Percentiles rank a stretch among this genome's conserved stretches.
phyloP scores from a whole-genome alignment of 1,140 invertebrate genomes.

The Caenorhabditis latens region DNA sequence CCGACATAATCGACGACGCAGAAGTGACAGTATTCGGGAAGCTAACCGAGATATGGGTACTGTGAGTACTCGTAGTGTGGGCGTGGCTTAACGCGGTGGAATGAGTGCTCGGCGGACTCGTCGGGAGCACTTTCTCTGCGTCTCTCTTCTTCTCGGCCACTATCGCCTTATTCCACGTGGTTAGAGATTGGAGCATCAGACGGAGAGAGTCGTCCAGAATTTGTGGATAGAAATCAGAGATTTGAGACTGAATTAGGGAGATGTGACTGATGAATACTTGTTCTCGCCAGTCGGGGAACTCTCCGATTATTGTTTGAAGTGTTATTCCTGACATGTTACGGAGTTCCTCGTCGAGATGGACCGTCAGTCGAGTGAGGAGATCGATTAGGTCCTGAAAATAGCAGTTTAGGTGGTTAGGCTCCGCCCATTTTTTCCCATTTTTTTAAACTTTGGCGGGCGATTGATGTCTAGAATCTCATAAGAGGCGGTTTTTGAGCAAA shows the following conservation, averaged over 20 bases:
- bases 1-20: slow-evolving; percentile 13
- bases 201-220: slow-evolving; percentile 93
- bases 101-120: slow-evolving; percentile 41
- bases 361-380: slow-evolving; percentile 88
- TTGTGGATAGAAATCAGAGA: slow-evolving; percentile 86
- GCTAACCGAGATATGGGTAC: slow-evolving; percentile 56
- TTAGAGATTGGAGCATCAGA: slow-evolving; percentile 91
- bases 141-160: slow-evolving; percentile 75
- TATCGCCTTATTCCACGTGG: slow-evolving; percentile 90
- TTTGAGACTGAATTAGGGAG: slow-evolving; percentile 78
- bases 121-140: slow-evolving; percentile 56
- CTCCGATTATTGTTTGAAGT: slow-evolving; percentile 92
- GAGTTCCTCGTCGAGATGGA: slow-evolving; percentile 83
- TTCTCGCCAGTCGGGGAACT: slow-evolving; percentile 96
- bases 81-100: neutral
- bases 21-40: slow-evolving; percentile 31
- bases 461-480: no score
- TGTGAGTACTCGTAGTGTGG: slow-evolving; percentile 2
- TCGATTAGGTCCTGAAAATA: slow-evolving; percentile 84
- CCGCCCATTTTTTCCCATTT: no score
- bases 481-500: no score
- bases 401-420: no score
- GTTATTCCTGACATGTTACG: slow-evolving; percentile 89
- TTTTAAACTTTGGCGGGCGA: no score
- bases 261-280: slow-evolving; percentile 86